Evolutionary conservation across 2,888 invertebrate species (phyloP).

Genomic region (Drosophila hamatofila): DNA sequence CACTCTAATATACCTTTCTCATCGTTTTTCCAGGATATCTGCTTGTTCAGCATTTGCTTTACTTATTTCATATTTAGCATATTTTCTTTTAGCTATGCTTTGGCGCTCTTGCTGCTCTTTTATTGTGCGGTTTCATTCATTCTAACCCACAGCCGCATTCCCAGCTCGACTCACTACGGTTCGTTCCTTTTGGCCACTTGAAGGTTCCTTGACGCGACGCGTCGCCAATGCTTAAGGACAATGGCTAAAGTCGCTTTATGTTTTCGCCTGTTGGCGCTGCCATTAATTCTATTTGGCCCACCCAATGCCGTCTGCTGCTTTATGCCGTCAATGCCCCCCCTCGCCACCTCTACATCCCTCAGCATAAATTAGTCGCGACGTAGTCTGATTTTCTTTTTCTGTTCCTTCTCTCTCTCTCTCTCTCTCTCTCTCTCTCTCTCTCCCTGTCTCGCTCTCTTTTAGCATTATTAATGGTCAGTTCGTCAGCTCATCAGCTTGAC

Average conservation of each 20-base stretch:
- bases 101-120: constrained; percentile 74
- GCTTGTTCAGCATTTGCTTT: background rate
- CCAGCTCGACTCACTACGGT: background rate
- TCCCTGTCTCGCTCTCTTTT: constrained; percentile 39
- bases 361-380: constrained; percentile 60
- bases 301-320: constrained; percentile 40
- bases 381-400: constrained; percentile 40
- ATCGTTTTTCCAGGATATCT: constrained; percentile 23
- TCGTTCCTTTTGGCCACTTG: constrained; percentile 48
- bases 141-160: constrained; percentile 25
- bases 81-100: constrained; percentile 48
- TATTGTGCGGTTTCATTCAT: constrained; percentile 65
- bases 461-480: constrained; percentile 68
- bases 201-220: constrained; percentile 76
- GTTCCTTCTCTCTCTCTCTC: constrained; percentile 2
- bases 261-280: constrained; percentile 46
- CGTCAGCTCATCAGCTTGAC: constrained; percentile 53
- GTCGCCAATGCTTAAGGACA: constrained; percentile 36
- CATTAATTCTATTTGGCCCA: constrained; percentile 68
- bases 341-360: background rate
- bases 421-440: no score
- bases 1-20: no score
- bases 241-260: constrained; percentile 64
- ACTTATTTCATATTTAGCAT: constrained; percentile 34
- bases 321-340: constrained; percentile 23